Base-by-base conservation (phyloP, 2,888 invertebrate genomes). In the Diarsia mendica region DNA sequence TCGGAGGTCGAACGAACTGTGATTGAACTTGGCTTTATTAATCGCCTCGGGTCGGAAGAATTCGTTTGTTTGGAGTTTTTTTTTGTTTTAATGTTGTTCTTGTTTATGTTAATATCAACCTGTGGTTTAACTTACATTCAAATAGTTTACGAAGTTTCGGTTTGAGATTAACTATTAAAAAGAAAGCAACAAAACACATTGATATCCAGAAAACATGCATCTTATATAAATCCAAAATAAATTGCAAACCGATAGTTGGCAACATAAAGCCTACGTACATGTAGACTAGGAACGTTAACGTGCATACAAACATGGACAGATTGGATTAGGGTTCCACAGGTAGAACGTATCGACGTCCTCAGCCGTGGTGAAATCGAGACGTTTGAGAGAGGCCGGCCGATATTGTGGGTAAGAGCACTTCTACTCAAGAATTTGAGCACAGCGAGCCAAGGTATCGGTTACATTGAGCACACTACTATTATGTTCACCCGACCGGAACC, bases 261-360 rank as follows among this genome's bases (percentile, higher is more conserved):
- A 53, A 73, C 69, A 73, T 51, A 55, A 53, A 49, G 33, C 33
- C 65, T 63, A 66, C 18, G 28, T 77, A 66, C 44, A 76, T 51
- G n/a, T 28, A 61, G 28, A 20, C 51, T 68, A 78, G 58, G 15
- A 72, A 74, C 60, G 51, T 67, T 72, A 74, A 75, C 68, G 44
- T 72, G 78, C 72, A 79, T 72, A 80, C 72, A 74, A 49, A 74
- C 65, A 79, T 61, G 63, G 58, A 79, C 78, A 85, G 80, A 88
- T 87, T 87, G 77, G 87, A 89, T 91, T 88, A 89, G 83, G 88
- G 85, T 88, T 88, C 87, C 84, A 87, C 87, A 91, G 89, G 90
- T 90, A 88, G 85, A 84, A 86, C 86, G 84, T 86, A 85, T 84
- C 76, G 80, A 85, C 79, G 82, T 79, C 81, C 82, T 80, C 82